These are phyloP conservation scores for Gadopsis marmoratus DNA, from an alignment of 2,797 vertebrate species.

Conservation along the genomic window DNA sequence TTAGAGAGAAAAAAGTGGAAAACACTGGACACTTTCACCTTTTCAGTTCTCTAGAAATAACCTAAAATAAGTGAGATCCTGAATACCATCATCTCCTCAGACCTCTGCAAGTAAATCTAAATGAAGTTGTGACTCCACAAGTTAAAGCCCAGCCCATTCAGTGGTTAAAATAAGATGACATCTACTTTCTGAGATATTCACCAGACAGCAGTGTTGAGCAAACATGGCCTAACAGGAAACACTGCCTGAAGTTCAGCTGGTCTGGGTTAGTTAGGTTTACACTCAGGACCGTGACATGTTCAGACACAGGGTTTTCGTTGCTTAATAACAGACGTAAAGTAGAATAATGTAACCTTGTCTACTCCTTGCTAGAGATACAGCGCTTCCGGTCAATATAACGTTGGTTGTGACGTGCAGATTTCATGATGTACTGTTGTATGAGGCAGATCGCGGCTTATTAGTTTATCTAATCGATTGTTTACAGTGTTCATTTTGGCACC, in stretches of 20 bases:
- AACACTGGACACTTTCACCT: not conserved
- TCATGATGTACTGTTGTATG: no score
- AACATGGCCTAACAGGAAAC: conserved; percentile 22
- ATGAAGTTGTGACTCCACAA: not conserved
- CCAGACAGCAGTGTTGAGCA: not conserved
- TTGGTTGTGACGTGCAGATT: not conserved
- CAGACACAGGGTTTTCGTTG: not conserved
- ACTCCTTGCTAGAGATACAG: not conserved
- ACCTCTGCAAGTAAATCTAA: not conserved
- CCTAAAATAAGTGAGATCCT: not conserved
- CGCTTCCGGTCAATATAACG: not conserved
- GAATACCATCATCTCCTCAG: not conserved
- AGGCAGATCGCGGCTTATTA: not conserved
- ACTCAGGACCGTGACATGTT: not conserved
- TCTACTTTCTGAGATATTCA: not conserved
- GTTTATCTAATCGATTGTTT: no score
- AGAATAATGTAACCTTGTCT: not conserved
- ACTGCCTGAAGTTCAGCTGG: not conserved
- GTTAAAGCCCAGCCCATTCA: not conserved
- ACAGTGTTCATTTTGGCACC: no score
- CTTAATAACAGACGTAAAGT: not conserved
- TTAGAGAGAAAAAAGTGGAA: not conserved
- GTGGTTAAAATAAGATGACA: not conserved
- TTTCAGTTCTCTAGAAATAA: not conserved
- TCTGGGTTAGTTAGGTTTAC: not conserved